Evolutionary conservation across 2,888 invertebrate genomes (phyloP).

Genomic region (Tolmerus cingulatus): DNA sequence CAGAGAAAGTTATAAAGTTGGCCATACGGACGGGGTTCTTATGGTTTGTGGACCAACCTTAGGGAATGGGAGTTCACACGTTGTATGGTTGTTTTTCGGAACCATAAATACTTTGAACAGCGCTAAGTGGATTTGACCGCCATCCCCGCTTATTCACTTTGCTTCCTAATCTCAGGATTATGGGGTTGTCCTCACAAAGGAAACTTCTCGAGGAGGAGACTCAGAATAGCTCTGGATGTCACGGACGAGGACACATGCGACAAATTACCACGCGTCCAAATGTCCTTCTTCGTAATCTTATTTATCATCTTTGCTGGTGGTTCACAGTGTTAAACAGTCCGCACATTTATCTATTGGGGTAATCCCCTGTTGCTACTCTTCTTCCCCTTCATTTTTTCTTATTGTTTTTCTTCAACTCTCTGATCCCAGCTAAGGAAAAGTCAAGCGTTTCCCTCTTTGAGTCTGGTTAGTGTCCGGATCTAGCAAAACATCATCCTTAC

Average conservation of each 20-base stretch:
- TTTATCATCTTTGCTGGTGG: slow-evolving; percentile 1
- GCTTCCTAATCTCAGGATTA: neutral
- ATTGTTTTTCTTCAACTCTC: neutral
- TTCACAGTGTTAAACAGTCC: neutral
- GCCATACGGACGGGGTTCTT: neutral
- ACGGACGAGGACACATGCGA: neutral
- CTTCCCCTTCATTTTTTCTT: no score
- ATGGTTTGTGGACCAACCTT: neutral
- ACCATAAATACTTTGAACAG: neutral
- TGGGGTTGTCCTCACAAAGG: neutral
- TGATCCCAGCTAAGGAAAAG: neutral
- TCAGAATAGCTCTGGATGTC: neutral
- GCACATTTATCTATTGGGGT: neutral
- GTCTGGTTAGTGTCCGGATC: neutral
- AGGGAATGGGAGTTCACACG: neutral
- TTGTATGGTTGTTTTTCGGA: neutral
- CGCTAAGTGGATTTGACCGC: neutral
- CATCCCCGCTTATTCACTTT: neutral
- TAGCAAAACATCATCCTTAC: neutral
- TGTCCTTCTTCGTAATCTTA: neutral
- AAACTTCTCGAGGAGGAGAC: neutral
- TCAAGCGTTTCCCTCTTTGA: neutral
- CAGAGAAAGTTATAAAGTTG: neutral
- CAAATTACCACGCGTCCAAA: slow-evolving; percentile 5
- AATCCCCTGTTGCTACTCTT: neutral